Evolutionary conservation across 2,113 vertebrate genomes (phyloP), one percentile per base, ranked within the genome.

Genomic region (Boulengeromyrus knoepffleri): DNA sequence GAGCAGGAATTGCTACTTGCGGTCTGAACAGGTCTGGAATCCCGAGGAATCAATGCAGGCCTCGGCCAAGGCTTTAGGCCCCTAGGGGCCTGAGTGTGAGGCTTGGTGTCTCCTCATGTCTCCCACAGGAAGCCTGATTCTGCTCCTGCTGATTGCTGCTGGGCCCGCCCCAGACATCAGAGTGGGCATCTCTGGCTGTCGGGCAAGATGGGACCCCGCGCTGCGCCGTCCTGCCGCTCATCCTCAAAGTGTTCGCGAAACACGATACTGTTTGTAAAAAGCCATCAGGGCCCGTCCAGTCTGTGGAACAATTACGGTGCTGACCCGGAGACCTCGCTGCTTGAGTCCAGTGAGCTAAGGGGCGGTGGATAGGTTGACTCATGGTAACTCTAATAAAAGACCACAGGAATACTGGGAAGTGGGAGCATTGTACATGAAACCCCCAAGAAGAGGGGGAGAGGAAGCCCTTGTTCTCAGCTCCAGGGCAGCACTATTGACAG

Each of bases 401-500:
- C 10, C 62, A 13, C 62, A 31, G 62, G n/a, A 70, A 70, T 31
- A 70, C 62, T 31, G 62, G 62, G 62, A 70, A 70, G 27, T 70
- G 62, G 62, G 62, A 31, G 62, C 27, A 66, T 66, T 12, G 9
- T 27, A 27, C 1, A 66, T 10, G 9, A 58, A 31, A 66, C n/a
- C n/a, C 62, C 62, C 62, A 70, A 31, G 10, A 70, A 70, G 62
- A 70, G 1, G 62, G 10, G 58, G 58, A 12, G 58, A 19, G 58
- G n/a, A 66, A 66, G 58, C 53, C 21, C 21, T 21, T 58, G 19
- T 70, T 89, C 89, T 52, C 74, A n/a, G 24, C 49, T 87, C 87
- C 91, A 92, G 83, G 47, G 7, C 15, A 88, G 46, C 88, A 74
- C 88, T 89, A 95, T 92, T 93, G 93, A 93, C 91, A 89, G 88